Evolutionary conservation across 2,888 invertebrate species (phyloP).

Genomic region (Macropis europaea): DNA sequence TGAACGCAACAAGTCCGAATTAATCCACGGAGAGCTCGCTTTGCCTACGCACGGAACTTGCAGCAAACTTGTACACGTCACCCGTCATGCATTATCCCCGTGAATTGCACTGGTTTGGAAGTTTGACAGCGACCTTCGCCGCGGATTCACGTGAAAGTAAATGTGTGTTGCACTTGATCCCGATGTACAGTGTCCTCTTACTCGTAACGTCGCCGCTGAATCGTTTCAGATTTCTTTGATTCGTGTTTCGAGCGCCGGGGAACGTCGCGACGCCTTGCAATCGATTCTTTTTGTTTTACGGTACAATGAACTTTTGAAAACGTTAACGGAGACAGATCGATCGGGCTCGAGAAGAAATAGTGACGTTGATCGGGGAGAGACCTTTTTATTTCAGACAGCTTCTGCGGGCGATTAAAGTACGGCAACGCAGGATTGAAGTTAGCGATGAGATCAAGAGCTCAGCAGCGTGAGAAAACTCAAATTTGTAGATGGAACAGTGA

Average conservation of each 20-base stretch:
- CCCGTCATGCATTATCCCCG: conserved; percentile 54
- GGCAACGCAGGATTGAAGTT: background rate
- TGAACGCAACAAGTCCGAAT: conserved; percentile 9
- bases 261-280: background rate
- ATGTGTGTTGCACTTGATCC: conserved; percentile 56
- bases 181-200: conserved; percentile 35
- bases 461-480: background rate
- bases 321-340: background rate
- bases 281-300: too few relatives aligned
- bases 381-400: background rate
- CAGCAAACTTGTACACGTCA: conserved; percentile 55
- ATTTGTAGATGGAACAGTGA: background rate
- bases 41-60: conserved; percentile 61
- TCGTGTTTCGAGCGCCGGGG: background rate
- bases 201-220: background rate
- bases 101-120: conserved; percentile 60
- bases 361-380: conserved; percentile 31
- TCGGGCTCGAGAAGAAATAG: background rate
- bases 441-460: conserved; percentile 18
- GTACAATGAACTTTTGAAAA: background rate
- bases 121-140: conserved; percentile 52
- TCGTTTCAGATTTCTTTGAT: conserved; percentile 1
- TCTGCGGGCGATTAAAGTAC: background rate
- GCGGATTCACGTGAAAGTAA: conserved; percentile 42
- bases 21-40: conserved; percentile 55